phyloP scores from a whole-genome alignment of 2,888 invertebrate genomes.

The Pachliopta kotzebuea region DNA sequence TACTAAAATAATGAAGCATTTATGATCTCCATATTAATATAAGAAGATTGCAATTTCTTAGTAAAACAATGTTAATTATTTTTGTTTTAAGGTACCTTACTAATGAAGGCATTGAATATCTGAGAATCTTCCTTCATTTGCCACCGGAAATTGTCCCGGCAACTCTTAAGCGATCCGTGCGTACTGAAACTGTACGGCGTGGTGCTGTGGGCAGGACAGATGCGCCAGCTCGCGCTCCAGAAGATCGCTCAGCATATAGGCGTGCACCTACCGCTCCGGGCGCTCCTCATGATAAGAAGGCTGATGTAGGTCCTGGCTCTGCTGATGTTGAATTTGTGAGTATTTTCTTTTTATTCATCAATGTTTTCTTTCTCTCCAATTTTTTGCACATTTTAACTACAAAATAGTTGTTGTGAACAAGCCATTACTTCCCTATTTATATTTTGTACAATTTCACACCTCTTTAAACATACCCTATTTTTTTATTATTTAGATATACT shows the following conservation, averaged over 20 bases:
- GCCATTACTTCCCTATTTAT: too few relatives aligned
- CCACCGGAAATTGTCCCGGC: slow-evolving; percentile 99
- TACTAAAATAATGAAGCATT: too few relatives aligned
- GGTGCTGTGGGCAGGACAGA: slow-evolving; percentile 85
- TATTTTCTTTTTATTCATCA: slow-evolving; percentile 32
- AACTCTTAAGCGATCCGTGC: slow-evolving; percentile 94
- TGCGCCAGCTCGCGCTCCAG: slow-evolving; percentile 87
- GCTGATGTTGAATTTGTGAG: slow-evolving; percentile 93
- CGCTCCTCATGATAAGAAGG: slow-evolving; percentile 92
- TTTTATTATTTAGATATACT: too few relatives aligned
- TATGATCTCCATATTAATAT: too few relatives aligned
- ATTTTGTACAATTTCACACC: too few relatives aligned
- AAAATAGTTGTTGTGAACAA: too few relatives aligned
- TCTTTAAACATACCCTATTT: too few relatives aligned
- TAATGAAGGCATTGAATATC: slow-evolving; percentile 98
- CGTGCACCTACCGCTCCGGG: slow-evolving; percentile 84
- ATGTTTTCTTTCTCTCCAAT: too few relatives aligned
- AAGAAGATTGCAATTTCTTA: too few relatives aligned
- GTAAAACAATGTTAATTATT: too few relatives aligned
- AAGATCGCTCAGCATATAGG: slow-evolving; percentile 92
- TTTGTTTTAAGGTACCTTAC: slow-evolving; percentile 88
- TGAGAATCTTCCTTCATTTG: slow-evolving; percentile 96
- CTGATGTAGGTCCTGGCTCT: slow-evolving; percentile 97
- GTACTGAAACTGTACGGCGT: slow-evolving; percentile 92
- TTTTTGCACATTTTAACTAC: too few relatives aligned